Conservation (phyloP, 2,888 invertebrate genomes). For the Chydorus sphaericus region DNA sequence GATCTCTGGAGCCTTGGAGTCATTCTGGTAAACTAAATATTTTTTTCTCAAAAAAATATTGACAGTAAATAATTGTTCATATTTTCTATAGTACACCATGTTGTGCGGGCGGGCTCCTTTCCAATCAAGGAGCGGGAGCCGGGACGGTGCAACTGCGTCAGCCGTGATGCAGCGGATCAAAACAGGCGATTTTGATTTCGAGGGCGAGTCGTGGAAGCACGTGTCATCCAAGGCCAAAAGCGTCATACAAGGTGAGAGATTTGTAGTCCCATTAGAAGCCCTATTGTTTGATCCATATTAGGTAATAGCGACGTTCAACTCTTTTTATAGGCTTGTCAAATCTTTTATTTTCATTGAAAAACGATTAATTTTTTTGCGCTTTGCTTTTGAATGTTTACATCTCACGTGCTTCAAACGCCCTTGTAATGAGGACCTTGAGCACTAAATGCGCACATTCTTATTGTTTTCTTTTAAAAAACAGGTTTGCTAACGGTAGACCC, state of each 20-base stretch:
- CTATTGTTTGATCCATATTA: too few relatives aligned
- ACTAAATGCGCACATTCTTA: too few relatives aligned
- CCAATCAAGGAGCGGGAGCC: constrained; percentile 39
- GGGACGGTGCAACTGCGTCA: constrained; percentile 50
- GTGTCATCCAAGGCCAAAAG: constrained; percentile 60
- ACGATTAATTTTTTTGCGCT: too few relatives aligned
- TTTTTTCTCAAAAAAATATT: not conserved
- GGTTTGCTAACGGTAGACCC: constrained; percentile 69
- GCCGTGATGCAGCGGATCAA: constrained; percentile 59
- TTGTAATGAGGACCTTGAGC: too few relatives aligned
- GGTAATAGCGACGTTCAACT: too few relatives aligned
- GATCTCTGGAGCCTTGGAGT: constrained; percentile 95
- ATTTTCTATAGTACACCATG: constrained; percentile 50
- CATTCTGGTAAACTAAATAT: constrained; percentile 47
- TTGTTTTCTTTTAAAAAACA: constrained; percentile 21
- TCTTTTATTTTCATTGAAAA: not conserved
- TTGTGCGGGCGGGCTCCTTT: constrained; percentile 79
- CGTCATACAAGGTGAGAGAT: constrained; percentile 44
- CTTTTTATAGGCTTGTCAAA: not conserved
- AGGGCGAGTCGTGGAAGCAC: constrained; percentile 50
- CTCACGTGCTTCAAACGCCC: constrained; percentile 3
- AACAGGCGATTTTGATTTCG: constrained; percentile 61
- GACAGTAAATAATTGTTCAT: constrained; percentile 1
- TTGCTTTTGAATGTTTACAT: too few relatives aligned
- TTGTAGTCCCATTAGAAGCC: too few relatives aligned